A percentile compares a stretch with the other conserved stretches of the same genome.
These are phyloP conservation scores for Ferrisia virgata DNA, from an alignment of 2,888 invertebrate genomes.

Conservation along the genomic window DNA sequence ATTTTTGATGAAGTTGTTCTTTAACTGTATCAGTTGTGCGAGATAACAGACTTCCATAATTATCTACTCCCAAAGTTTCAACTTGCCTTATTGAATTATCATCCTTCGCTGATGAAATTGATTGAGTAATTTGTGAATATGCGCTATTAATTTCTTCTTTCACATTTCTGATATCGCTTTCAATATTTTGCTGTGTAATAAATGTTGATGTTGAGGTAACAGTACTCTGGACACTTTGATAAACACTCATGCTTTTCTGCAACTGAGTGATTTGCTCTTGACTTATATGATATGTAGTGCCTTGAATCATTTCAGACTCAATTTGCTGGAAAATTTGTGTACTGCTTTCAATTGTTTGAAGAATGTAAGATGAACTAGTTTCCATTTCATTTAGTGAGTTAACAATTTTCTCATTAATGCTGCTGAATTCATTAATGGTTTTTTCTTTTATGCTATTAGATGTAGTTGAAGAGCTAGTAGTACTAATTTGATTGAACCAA, in stretches of 20 bases:
- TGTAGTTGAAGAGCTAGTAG: neutral
- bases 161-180: neutral
- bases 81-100: neutral
- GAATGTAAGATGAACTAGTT: neutral
- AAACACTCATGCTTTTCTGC: neutral
- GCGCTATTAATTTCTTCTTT: neutral
- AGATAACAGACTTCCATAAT: neutral
- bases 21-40: neutral
- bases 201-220: neutral
- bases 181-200: neutral
- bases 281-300: neutral
- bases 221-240: neutral
- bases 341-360: neutral
- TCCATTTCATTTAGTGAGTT: neutral
- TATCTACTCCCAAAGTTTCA: neutral
- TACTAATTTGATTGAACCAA: neutral
- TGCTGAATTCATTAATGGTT: neutral
- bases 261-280: neutral
- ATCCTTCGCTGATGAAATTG: neutral
- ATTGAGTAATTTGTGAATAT: neutral
- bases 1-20: neutral
- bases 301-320: neutral
- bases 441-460: neutral
- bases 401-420: neutral
- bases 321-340: neutral